Conservation (phyloP, 1,140 invertebrate species). For the Chironomus striatipennis region DNA sequence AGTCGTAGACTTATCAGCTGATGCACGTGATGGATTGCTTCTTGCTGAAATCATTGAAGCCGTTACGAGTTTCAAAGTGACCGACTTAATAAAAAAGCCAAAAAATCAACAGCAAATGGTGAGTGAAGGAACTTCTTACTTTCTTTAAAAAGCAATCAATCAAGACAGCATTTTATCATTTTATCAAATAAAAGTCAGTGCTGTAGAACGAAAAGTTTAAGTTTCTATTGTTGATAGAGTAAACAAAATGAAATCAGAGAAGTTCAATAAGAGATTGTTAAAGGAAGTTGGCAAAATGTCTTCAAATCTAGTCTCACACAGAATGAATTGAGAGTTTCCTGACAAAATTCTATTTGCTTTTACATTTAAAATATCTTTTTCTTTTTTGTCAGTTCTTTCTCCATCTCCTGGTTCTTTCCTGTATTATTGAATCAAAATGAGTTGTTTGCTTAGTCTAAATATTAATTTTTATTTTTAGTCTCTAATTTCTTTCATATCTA, state of each 20-base stretch:
- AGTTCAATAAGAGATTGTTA: not conserved
- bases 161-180: not conserved
- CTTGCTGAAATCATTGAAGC: constrained; percentile 83
- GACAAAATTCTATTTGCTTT: constrained; percentile 13
- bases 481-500: too few relatives aligned
- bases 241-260: not conserved
- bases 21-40: constrained; percentile 80
- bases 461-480: too few relatives aligned
- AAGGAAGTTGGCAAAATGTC: constrained; percentile 18
- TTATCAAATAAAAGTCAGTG: constrained; percentile 14
- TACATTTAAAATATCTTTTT: too few relatives aligned
- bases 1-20: constrained; percentile 69
- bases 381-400: too few relatives aligned
- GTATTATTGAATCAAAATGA: too few relatives aligned
- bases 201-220: not conserved
- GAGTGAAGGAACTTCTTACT: constrained; percentile 40
- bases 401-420: too few relatives aligned
- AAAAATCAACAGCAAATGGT: constrained; percentile 79
- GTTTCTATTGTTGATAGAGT: not conserved
- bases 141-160: not conserved
- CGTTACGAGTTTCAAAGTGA: constrained; percentile 77
- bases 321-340: not conserved
- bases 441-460: too few relatives aligned
- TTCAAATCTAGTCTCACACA: not conserved
- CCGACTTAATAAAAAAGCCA: constrained; percentile 71